Base-by-base conservation (phyloP, 2,888 invertebrate species). In the Tipula confusa region DNA sequence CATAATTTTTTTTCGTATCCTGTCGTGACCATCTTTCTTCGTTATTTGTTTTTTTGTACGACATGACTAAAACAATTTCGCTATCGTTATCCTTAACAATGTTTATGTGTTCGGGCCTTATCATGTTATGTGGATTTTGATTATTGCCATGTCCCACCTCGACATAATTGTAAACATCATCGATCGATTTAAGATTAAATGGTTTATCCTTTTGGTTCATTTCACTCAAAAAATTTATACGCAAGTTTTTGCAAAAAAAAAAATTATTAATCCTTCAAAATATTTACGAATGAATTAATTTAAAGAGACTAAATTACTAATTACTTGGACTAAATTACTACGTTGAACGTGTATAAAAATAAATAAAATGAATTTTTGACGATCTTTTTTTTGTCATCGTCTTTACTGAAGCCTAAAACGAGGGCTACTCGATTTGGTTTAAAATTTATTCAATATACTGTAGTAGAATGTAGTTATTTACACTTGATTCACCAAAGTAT, bases 31-130 rank as follows among this genome's bases (percentile, higher is more conserved):
- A 24, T 1, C n/a, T n/a, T 18, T 24, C 38, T 18, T 18, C 2
- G 4, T 9, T 11, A 28, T 64, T 64, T 24, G 1, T 2, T 7
- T 83, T 83, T 31, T 83, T 64, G 79, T 83, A 83, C 1, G 83
- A 79, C 83, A 83, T 31, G n/a, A 79, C 13, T 13, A 83, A 24
- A 7, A 83, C 79, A 33, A 83, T 79, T 36, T 83, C 83, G 33
- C 31, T 79, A 13, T 83, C 83, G 79, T 83, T n/a, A 24, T 83
- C 83, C 13, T 83, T 83, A 11, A 83, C 13, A 4, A 83, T 24
- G 15, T 83, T 43, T 11, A 83, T 83, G n/a, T 36, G 31, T 31
- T 83, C 79, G 13, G 83, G 83, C 13, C 29, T 79, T 48, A 83
- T 43, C n/a, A 48, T 2, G 13, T 43, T 15, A 1, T 33, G 18